phyloP scores from a whole-genome alignment of 2,888 invertebrate species.

The Keiferia lycopersicella region DNA sequence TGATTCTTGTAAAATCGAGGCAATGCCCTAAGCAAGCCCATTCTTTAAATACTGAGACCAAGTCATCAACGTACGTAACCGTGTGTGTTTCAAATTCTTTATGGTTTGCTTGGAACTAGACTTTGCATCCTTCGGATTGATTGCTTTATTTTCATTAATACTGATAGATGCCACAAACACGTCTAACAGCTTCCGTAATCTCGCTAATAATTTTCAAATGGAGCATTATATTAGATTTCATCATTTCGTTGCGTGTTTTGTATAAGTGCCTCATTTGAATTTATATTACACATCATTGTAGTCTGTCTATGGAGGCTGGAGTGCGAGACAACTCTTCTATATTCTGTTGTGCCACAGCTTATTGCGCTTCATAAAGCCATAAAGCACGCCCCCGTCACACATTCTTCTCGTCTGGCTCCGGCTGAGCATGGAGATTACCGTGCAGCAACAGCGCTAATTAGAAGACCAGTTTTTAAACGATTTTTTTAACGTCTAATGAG shows the following conservation, averaged over 20 bases:
- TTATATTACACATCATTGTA: constrained; percentile 66
- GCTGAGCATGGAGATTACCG: constrained; percentile 43
- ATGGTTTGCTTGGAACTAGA: background rate
- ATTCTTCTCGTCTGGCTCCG: constrained; percentile 47
- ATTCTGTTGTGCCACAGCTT: constrained; percentile 48
- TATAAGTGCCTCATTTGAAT: constrained; percentile 62
- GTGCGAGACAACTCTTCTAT: constrained; percentile 41
- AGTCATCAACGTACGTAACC: background rate
- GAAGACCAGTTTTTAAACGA: constrained; percentile 49
- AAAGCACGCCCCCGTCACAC: constrained; percentile 54
- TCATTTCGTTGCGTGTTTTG: constrained; percentile 31
- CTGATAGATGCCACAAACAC: background rate
- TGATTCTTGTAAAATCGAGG: constrained; percentile 58
- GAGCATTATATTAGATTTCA: background rate
- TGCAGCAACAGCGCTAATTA: constrained; percentile 59
- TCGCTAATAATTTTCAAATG: background rate
- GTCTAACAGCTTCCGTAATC: background rate
- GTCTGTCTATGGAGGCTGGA: constrained; percentile 47
- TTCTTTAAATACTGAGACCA: background rate
- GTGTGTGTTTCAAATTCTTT: background rate
- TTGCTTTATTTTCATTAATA: no score
- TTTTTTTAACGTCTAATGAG: constrained; percentile 57
- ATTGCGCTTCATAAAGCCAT: constrained; percentile 57
- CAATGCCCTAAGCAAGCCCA: constrained; percentile 64
- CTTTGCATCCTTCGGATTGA: background rate